Evolutionary conservation across 2,888 invertebrate genomes (phyloP).

Genomic region (Eristalis tenax): DNA sequence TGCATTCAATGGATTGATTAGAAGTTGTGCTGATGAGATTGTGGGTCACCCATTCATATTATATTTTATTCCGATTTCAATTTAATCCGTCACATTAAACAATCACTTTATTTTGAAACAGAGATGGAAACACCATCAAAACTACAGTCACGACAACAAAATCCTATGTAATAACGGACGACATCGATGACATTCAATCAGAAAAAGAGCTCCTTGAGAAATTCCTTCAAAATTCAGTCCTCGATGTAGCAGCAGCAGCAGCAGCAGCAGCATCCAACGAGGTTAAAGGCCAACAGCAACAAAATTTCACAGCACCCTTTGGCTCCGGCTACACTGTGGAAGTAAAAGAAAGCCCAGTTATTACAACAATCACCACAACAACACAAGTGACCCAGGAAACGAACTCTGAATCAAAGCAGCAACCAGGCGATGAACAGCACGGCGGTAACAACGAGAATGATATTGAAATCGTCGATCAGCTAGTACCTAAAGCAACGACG

Average conservation of each 20-base stretch:
- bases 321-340: neutral
- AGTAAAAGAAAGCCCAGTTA: neutral
- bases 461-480: neutral
- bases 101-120: neutral
- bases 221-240: constrained; percentile 42
- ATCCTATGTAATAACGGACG: neutral
- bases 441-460: neutral
- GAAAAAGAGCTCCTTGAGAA: constrained; percentile 26
- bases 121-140: constrained; percentile 24
- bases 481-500: neutral
- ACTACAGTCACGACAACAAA: constrained; percentile 7
- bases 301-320: neutral
- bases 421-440: neutral
- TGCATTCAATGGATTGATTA: neutral
- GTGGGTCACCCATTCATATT: no score
- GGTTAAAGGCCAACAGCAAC: neutral
- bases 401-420: neutral
- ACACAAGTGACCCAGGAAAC: neutral
- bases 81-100: neutral
- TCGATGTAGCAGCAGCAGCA: constrained; percentile 27
- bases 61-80: no score
- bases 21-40: no score
- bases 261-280: constrained; percentile 13
- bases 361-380: constrained; percentile 3
- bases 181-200: constrained; percentile 23